Base-by-base conservation (phyloP, 1,140 invertebrate genomes). In the Sarcophaga bullata region DNA sequence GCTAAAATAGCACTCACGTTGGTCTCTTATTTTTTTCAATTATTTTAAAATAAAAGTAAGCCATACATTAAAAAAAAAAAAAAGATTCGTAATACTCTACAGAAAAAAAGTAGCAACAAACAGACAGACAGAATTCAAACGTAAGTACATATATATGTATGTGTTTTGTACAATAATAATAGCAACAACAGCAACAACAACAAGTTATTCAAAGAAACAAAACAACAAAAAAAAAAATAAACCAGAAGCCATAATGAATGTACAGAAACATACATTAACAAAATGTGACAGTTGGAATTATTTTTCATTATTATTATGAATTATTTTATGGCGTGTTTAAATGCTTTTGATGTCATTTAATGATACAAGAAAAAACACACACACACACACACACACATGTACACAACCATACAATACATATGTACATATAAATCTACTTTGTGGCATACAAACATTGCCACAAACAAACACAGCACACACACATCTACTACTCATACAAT, bases 261-360 rank as follows among this genome's bases (percentile, higher is more conserved):
- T 52, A 78, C 48, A 78, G 48, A 58, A 49, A 76, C 50, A 76
- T 75, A 62, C 82, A 81, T 80, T 82, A 68, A 80, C 17, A 73
- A 73, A 25, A 75, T 80, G 82, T 73, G 84, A 84, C 83, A 85
- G 78, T 83, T 81, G 81, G 62, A 85, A 84, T 85, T 78, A 78
- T 84, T 81, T 83, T 47, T 82, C 81, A 83, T 84, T 86, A 82
- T 85, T 85, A 87, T 87, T 86, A 86, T 86, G 86, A 87, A 87
- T 87, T 87, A 87, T 87, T 88, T 87, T 86, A 87, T 87, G 87
- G 87, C 86, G 85, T 87, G 86, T 86, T 87, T 86, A 87, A 87
- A 87, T 87, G 86, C 84, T 86, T 87, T 86, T 48, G 62, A 83
- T 83, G 80, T 68, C 72, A 80, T 83, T 83, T 72, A 62, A 73